Evolutionary conservation across 2,888 invertebrate genomes (phyloP), one percentile per base, ranked within the genome.

Genomic region (Gerosis bhagava): DNA sequence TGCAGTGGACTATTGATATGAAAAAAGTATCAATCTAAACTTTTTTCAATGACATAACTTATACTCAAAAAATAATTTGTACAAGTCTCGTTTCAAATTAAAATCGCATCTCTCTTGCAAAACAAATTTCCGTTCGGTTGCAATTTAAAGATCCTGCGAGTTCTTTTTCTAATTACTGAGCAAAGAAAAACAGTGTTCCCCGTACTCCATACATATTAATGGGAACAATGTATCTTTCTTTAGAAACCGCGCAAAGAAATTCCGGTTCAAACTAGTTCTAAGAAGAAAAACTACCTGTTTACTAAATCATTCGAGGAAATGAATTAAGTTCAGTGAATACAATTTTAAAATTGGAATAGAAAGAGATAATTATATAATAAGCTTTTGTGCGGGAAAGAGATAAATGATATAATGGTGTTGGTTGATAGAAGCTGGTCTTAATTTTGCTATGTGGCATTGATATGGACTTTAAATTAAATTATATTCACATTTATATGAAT

Each of bases 391-490:
- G 44, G 22, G 51, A 57, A 51, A 49, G 51, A 52, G 60, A 55
- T 22, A 12, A 24, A 19, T 58, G 51, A 49, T 51, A 65, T 59
- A 68, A 67, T 62, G 55, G 57, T 43, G 55, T 42, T 49, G 61
- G 44, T 29, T 16, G 29, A 53, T 58, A 68, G 65, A 66, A 69
- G 66, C 65, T 63, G 64, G 62, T 62, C 61, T 59, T 53, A 52
- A 57, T 65, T 63, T 64, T 67, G 64, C 70, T 65, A 60, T 52
- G 57, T 54, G 43, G 51, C n/a, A n/a, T n/a, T n/a, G n/a, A n/a
- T n/a, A n/a, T n/a, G n/a, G n/a, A n/a, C n/a, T n/a, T n/a, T n/a
- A n/a, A n/a, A n/a, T n/a, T n/a, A n/a, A n/a, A n/a, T n/a, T n/a
- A n/a, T n/a, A n/a, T n/a, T n/a, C n/a, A n/a, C n/a, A n/a, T n/a